Base-by-base conservation (phyloP, 2,888 invertebrate genomes). In the Eilema depressum region DNA sequence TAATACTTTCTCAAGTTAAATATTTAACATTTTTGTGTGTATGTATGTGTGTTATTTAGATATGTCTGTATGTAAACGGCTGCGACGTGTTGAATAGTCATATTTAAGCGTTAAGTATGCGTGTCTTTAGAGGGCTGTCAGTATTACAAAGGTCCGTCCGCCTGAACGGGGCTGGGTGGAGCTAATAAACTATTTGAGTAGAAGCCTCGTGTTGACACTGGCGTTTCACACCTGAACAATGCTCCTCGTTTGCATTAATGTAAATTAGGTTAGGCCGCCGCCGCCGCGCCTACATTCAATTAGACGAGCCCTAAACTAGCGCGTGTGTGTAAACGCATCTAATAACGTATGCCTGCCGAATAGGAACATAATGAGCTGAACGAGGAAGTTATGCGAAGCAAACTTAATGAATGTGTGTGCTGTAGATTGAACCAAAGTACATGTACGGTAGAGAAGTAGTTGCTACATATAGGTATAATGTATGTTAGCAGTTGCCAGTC, bases 171-270 rank as follows among this genome's bases (percentile, higher is more conserved):
- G 88, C 89, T 94, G 95, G 95, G 94, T 93, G 95, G 94, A 94
- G 94, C 92, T 93, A 93, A 94, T 95, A 94, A 94, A 95, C 94
- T 94, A 93, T 94, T 95, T 94, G 94, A 94, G 93, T 90, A 92
- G 93, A 93, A 89, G 89, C 91, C 89, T 89, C 87, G 92, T 94
- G 95, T 95, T 95, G 95, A 95, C 95, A 95, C 94, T 94, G 91
- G 92, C 92, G 93, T 93, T 95, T 95, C 93, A 94, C 95, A 95
- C 95, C 94, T 94, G 95, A 94, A 95, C 95, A 95, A 95, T 94
- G 94, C 94, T 91, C 83, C 94, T 95, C 95, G 95, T 95, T 95
- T 95, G 93, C 95, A 95, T 95, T 94, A 94, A 95, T 95, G 94
- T 95, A 95, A 95, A 95, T 95, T 95, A 94, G 94, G 94, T 93